These are phyloP conservation scores for Halocynthia aurantium DNA, from an alignment of 23 tunicate species.

Conservation along the genomic window DNA sequence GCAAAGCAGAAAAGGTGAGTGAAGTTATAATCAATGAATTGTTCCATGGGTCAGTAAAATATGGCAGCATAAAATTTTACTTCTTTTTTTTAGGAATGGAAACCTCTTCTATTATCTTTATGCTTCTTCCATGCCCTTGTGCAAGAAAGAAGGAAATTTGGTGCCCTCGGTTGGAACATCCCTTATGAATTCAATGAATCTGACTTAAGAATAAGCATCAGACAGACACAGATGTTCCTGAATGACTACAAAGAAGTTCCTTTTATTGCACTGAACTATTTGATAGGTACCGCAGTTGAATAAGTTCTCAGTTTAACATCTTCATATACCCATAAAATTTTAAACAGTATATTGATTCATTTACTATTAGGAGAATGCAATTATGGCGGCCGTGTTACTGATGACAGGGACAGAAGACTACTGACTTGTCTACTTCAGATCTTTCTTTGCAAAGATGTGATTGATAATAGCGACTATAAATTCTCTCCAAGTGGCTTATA, in stretches of 20 bases:
- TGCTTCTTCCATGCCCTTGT: slow-evolving; percentile 91
- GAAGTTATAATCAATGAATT: background rate
- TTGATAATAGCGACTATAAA: slow-evolving; percentile 40
- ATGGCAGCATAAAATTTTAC: background rate
- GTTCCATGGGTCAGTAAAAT: background rate
- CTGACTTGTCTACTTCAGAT: slow-evolving; percentile 55
- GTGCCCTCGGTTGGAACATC: slow-evolving; percentile 87
- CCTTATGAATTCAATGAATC: slow-evolving; percentile 89
- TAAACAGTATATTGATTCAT: background rate
- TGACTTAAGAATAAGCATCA: slow-evolving; percentile 71
- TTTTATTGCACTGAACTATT: slow-evolving; percentile 65
- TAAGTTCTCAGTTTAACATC: background rate
- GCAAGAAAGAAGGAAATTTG: slow-evolving; percentile 81
- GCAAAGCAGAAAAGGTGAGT: slow-evolving; percentile 25
- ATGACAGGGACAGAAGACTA: slow-evolving; percentile 67
- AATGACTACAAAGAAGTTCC: slow-evolving; percentile 87
- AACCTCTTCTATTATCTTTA: slow-evolving; percentile 65
- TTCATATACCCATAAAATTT: background rate
- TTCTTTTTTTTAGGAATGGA: slow-evolving; percentile 48
- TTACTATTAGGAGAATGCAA: slow-evolving; percentile 74
- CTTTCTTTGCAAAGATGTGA: slow-evolving; percentile 57
- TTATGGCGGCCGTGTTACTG: slow-evolving; percentile 88
- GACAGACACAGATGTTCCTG: slow-evolving; percentile 79
- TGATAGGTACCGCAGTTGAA: slow-evolving; percentile 48
- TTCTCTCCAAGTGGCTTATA: slow-evolving; percentile 55